phyloP scores from a whole-genome alignment of 2,888 invertebrate species.

The Drosophila subsilvestris region DNA sequence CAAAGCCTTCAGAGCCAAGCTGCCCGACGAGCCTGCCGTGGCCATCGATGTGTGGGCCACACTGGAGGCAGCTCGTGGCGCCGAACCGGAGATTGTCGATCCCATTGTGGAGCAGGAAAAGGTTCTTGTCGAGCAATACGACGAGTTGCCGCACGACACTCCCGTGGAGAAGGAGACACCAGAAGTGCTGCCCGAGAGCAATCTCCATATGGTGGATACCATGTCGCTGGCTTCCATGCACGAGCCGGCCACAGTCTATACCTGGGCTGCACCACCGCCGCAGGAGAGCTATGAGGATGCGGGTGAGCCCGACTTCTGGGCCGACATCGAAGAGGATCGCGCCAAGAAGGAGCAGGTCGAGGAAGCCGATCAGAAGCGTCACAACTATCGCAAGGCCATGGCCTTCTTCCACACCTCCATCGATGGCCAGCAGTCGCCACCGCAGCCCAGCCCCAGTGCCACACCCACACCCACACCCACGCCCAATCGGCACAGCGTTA shows the following conservation, averaged over 20 bases:
- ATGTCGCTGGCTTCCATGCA: conserved; percentile 73
- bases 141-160: conserved; percentile 53
- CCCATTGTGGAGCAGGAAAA: conserved; percentile 71
- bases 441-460: conserved; percentile 48
- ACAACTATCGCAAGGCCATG: conserved; percentile 82
- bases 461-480: conserved; percentile 34
- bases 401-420: conserved; percentile 82
- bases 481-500: conserved; percentile 51
- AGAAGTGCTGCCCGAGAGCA: conserved; percentile 22
- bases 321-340: conserved; percentile 60
- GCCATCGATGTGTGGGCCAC: conserved; percentile 72
- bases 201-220: conserved; percentile 50
- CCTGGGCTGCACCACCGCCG: conserved; percentile 52
- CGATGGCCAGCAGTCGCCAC: conserved; percentile 70
- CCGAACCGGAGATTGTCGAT: conserved; percentile 74
- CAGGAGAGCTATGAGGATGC: conserved; percentile 11
- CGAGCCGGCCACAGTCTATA: conserved; percentile 63
- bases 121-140: conserved; percentile 60
- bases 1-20: conserved; percentile 70
- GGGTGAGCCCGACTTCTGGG: conserved; percentile 73
- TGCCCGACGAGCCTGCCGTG: conserved; percentile 71
- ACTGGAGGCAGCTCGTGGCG: conserved; percentile 72
- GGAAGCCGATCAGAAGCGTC: conserved; percentile 79
- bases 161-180: background rate
- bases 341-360: conserved; percentile 52